Conservation (phyloP, 2,888 invertebrate species). For the Euzophera pinguis region DNA sequence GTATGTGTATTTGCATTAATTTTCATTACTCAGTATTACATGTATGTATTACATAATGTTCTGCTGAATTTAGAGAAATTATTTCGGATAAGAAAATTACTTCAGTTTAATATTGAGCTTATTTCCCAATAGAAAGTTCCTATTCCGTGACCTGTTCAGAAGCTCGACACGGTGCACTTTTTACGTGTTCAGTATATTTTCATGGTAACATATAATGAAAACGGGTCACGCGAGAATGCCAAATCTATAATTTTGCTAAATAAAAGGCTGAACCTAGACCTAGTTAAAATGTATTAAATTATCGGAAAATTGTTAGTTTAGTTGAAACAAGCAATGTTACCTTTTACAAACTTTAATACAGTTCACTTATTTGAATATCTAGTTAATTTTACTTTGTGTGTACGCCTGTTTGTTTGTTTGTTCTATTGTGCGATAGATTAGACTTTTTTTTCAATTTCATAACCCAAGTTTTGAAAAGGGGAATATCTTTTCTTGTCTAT, state of each 20-base stretch:
- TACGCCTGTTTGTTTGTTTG: too few species aligned
- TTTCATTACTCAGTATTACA: too few species aligned
- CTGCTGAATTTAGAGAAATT: too few species aligned
- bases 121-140: neutral
- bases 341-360: neutral
- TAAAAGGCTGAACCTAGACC: conserved; percentile 12
- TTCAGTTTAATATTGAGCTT: neutral
- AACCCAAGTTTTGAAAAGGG: too few species aligned
- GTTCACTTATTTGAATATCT: neutral
- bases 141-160: conserved; percentile 3
- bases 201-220: conserved; percentile 11
- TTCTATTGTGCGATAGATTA: too few species aligned
- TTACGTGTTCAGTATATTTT: conserved; percentile 10
- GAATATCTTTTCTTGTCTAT: too few species aligned
- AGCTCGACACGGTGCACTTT: neutral
- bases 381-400: too few species aligned
- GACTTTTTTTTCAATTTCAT: too few species aligned
- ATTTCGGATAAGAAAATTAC: neutral
- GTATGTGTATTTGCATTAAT: too few species aligned
- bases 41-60: too few species aligned
- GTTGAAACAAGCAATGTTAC: neutral
- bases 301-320: too few species aligned
- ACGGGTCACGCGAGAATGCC: conserved; percentile 1
- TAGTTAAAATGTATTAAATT: neutral
- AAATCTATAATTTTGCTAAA: conserved; percentile 8